phyloP scores from a whole-genome alignment of 2,888 invertebrate genomes.

The Cerastoderma edule region DNA sequence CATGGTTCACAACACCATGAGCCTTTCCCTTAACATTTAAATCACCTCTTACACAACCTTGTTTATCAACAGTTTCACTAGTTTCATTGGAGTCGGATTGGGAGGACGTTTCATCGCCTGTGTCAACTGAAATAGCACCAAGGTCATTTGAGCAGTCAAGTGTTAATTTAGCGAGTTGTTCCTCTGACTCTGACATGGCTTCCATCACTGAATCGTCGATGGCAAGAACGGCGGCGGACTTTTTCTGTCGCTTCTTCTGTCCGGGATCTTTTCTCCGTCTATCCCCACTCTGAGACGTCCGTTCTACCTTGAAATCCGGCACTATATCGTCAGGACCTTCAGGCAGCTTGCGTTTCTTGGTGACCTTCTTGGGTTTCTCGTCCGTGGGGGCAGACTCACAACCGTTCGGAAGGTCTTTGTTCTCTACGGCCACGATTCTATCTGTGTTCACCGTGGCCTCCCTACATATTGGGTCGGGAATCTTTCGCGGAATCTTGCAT shows the following conservation, averaged over 20 bases:
- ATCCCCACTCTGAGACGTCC: background rate
- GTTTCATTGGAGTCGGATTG: conserved; percentile 12
- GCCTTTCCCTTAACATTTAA: background rate
- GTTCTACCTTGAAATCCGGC: conserved; percentile 51
- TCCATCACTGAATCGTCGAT: conserved; percentile 53
- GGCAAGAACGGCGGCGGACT: background rate
- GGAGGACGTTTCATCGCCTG: conserved; percentile 8
- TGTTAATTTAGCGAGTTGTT: conserved; percentile 53
- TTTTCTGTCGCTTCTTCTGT: conserved; percentile 31
- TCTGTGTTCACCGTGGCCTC: conserved; percentile 1
- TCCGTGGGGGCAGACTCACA: background rate
- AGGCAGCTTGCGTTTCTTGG: conserved; percentile 37
- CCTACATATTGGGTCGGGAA: conserved; percentile 6
- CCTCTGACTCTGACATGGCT: conserved; percentile 59
- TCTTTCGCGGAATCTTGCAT: conserved; percentile 30
- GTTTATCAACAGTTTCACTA: background rate
- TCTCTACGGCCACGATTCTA: background rate
- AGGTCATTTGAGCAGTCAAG: conserved; percentile 18
- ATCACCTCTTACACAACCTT: background rate
- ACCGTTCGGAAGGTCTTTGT: background rate
- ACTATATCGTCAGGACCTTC: conserved; percentile 51
- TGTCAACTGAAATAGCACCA: background rate
- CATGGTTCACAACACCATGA: background rate
- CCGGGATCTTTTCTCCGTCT: conserved; percentile 29
- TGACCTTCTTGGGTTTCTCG: conserved; percentile 7